phyloP scores from a whole-genome alignment of 37 sponge, comb jelly and placozoan species.

The Sycon ciliatum region DNA sequence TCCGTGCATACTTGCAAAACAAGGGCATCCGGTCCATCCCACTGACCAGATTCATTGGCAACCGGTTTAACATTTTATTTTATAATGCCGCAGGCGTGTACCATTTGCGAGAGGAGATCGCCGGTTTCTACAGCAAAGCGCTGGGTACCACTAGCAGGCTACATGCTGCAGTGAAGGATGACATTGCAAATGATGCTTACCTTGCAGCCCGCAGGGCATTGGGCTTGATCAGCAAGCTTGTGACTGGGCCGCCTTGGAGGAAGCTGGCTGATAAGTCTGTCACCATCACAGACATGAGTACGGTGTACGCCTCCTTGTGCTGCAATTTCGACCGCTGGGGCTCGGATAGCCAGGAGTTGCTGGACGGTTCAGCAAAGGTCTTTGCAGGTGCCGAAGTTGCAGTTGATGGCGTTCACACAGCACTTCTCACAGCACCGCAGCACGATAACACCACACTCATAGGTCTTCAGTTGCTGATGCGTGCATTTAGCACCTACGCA shows the following conservation, averaged over 20 bases:
- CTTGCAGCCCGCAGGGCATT: conserved; percentile 23
- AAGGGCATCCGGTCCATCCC: conserved; percentile 10
- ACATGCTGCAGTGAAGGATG: conserved; percentile 12
- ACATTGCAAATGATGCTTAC: conserved; percentile 15
- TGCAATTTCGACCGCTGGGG: too few species aligned
- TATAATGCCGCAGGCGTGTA: conserved; percentile 33
- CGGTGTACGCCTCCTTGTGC: too few species aligned
- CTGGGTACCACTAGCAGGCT: conserved; percentile 22
- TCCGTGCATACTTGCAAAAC: background rate
- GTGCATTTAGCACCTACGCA: too few species aligned
- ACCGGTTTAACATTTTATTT: conserved; percentile 34
- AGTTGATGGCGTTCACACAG: too few species aligned
- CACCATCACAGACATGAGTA: too few species aligned
- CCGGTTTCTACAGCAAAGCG: conserved; percentile 14
- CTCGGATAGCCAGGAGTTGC: too few species aligned
- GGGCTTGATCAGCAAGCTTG: conserved; percentile 27
- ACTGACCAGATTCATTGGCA: conserved; percentile 29
- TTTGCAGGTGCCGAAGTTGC: too few species aligned
- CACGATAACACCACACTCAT: too few species aligned
- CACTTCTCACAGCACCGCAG: too few species aligned
- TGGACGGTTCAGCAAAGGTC: too few species aligned
- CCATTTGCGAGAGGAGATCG: background rate
- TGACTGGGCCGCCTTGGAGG: conserved; percentile 37
- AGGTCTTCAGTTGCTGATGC: too few species aligned
- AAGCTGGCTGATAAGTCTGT: too few species aligned